Base-by-base conservation (phyloP, 2,797 vertebrate genomes). In the Helarctos malayanus region DNA sequence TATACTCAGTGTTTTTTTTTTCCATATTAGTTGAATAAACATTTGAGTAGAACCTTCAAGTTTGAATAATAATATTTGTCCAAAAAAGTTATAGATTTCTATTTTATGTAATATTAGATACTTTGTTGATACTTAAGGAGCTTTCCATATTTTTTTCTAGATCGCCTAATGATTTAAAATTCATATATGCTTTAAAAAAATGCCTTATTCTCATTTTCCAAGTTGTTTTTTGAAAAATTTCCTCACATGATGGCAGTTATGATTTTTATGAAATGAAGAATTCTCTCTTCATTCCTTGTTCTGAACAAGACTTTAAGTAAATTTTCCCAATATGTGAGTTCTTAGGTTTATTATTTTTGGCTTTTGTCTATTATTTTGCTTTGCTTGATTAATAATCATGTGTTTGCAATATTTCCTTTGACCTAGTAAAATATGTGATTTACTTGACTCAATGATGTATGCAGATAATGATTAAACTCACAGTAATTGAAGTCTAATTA, bases 101-200 rank as follows among this genome's bases (percentile, higher is more conserved):
- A 57, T 49, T 91, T 81, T 68, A 79, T 63, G 4, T 25, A 75
- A 32, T 75, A 63, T 57, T 49, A 92, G 18, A 47, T 59, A 54
- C 11, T 85, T 78, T 56, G 83, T 14, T 81, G 12, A 65, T 35
- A 47, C 49, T n/a, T 94, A 47, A 89, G 14, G 18, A 85, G 82
- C 11, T 75, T 56, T 41, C 35, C 35, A 4, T 52, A 76, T 83
- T 52, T 92, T n/a, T 86, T 14, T 82, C 5, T 82, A 63, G 10
- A 32, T 96, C 4, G 78, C 9, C 45, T 91, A 82, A 65, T 91
- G 13, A 89, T 85, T 95, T 86, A 38, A 95, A 94, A 80, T 79
- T 56, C 5, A 84, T 78, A 45, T 8, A 29, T 27, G 4, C 27
- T 83, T 79, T 19, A 49, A 79, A 94, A 38, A 38, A 92, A 82